Base-by-base conservation (phyloP, 2,797 vertebrate species). In the Hapalemur alaotrensis region DNA sequence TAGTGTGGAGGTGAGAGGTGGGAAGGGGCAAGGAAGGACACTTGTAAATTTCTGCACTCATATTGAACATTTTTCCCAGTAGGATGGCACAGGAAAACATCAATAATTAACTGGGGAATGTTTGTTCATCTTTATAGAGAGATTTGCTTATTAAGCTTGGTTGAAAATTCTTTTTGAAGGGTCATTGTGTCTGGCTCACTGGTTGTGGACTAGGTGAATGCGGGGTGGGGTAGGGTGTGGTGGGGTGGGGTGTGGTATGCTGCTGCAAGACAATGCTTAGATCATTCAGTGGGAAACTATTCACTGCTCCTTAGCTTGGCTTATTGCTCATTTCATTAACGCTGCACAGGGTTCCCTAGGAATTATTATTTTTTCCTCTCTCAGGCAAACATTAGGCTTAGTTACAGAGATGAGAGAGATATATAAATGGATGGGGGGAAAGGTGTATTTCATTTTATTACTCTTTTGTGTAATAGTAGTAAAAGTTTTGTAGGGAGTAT, bases 401-500 rank as follows among this genome's bases (percentile, higher is more conserved):
- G 91, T 80, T 94, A 96, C 91, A 97, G 85, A 96, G 90, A 78
- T 46, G 30, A 9, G 23, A 52, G 14, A 93, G 43, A 80, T 32
- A 48, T 85, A 89, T 78, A 91, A 5, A 7, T 86, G 93, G 76
- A 94, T 76, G 79, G 73, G 73, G 4, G 15, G 9, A 61, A 81
- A 93, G 82, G 89, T 82, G 28, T 91, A 90, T 97, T 78, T 30
- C 5, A 63, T 32, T 97, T 98, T 98, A 98, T 97, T 94, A 52
- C 96, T 96, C 97, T 98, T 97, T 93, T 97, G 93, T 96, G 96
- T 93, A 97, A 95, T 79, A 79, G 94, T 50, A 97, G 95, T 98
- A 98, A 97, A 98, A 98, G 79, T 97, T 98, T 97, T 91, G 89
- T 97, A 96, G 84, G 72, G 59, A 97, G 86, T 97, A 91, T 90